A percentile compares a stretch with the other conserved stretches of the same genome.
Conservation (phyloP, 2,797 vertebrate species). For the Premnoplex brunnescens region DNA sequence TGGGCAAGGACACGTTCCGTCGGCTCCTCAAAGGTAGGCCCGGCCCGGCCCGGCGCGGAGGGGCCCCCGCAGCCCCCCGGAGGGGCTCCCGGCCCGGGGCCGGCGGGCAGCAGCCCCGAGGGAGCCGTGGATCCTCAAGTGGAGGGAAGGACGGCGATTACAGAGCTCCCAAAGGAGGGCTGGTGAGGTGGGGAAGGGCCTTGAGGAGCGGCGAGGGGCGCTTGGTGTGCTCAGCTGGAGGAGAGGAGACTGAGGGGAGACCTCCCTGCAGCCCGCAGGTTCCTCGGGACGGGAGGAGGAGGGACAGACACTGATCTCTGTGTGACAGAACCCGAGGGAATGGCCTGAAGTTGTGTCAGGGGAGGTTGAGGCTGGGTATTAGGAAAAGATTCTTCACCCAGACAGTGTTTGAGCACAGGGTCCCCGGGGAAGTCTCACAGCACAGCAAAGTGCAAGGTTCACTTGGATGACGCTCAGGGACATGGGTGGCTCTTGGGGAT, state of each 20-base stretch:
- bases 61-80: neutral
- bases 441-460: neutral
- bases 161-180: neutral
- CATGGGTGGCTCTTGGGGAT: neutral
- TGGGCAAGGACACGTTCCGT: slow-evolving; percentile 81
- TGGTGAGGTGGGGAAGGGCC: neutral
- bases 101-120: accelerated
- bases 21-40: slow-evolving; percentile 81
- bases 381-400: neutral
- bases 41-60: neutral
- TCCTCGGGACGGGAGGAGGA: neutral
- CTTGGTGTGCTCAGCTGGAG: neutral
- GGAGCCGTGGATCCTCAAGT: neutral
- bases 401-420: no score
- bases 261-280: accelerated
- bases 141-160: neutral
- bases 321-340: neutral
- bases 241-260: neutral
- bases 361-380: neutral
- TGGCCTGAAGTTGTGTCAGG: neutral
- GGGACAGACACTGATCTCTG: neutral
- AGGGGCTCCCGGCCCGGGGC: accelerated
- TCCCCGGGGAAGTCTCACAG: neutral
- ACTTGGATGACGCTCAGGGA: neutral
- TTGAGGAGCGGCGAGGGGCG: neutral